Percentiles rank a stretch among this genome's conserved stretches.
These are phyloP conservation scores for Sylvilagus floridanus DNA, from an alignment of 2,797 vertebrate genomes.

Conservation along the genomic window DNA sequence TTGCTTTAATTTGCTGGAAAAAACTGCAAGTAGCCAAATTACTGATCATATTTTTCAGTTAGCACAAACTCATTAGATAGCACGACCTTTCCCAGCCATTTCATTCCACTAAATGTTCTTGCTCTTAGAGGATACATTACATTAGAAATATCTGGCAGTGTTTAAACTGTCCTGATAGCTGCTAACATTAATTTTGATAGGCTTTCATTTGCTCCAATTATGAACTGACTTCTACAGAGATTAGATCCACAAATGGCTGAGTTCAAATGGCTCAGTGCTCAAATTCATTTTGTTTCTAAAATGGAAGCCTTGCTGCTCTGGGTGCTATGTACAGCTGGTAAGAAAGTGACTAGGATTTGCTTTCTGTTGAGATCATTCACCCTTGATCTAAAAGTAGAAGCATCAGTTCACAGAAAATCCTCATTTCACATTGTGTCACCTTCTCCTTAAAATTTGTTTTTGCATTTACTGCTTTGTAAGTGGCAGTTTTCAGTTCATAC, in stretches of 20 bases:
- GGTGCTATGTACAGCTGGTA: neutral
- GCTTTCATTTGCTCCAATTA: conserved; percentile 49
- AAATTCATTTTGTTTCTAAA: conserved; percentile 63
- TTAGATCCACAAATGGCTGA: conserved; percentile 12
- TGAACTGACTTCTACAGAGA: conserved; percentile 49
- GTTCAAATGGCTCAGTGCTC: conserved; percentile 27
- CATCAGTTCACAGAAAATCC: conserved; percentile 39
- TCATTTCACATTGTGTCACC: neutral
- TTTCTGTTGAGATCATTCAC: neutral
- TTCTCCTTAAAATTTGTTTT: conserved; percentile 47
- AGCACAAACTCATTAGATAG: conserved; percentile 12
- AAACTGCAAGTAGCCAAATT: conserved; percentile 51
- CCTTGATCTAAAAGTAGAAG: neutral
- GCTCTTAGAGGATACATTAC: neutral
- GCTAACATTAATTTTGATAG: conserved; percentile 63
- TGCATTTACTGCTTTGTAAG: conserved; percentile 33
- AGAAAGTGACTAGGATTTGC: neutral
- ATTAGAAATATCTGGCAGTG: conserved; percentile 45
- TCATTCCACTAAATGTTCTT: neutral
- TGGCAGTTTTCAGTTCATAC: conserved; percentile 16
- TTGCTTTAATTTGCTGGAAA: conserved; percentile 61
- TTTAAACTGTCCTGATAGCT: conserved; percentile 42
- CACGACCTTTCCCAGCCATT: neutral
- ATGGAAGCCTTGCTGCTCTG: conserved; percentile 24
- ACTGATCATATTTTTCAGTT: conserved; percentile 34